These are phyloP conservation scores for Anthopleura sola DNA, from an alignment of 64 coral and sea anemone species.

Conservation along the genomic window DNA sequence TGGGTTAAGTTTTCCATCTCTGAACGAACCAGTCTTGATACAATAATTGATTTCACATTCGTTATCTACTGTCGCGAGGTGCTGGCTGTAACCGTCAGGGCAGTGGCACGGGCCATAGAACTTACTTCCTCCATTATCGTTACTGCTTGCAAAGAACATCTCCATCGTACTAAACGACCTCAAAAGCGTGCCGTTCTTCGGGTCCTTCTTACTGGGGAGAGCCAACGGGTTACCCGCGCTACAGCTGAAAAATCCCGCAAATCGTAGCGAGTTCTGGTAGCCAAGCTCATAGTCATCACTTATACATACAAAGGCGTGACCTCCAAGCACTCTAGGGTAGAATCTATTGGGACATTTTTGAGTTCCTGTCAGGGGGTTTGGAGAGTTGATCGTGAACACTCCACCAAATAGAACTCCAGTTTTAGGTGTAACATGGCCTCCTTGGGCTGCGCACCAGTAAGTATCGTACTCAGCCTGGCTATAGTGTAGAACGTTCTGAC, in stretches of 20 bases:
- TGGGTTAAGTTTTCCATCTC: neutral
- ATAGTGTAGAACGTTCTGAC: conserved; percentile 58
- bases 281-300: conserved; percentile 76
- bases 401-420: conserved; percentile 57
- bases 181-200: neutral
- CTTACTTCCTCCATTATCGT: neutral
- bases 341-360: conserved; percentile 67
- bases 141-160: neutral
- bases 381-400: conserved; percentile 35
- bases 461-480: conserved; percentile 57
- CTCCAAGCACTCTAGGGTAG: conserved; percentile 48
- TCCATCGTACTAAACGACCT: neutral
- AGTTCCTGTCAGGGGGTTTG: conserved; percentile 57
- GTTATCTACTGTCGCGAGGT: conserved; percentile 55
- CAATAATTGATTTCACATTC: conserved; percentile 78
- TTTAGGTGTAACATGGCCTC: neutral
- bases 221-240: conserved; percentile 70
- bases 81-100: conserved; percentile 45
- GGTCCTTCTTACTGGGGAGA: neutral
- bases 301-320: conserved; percentile 63
- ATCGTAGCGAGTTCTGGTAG: conserved; percentile 45
- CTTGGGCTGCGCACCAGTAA: conserved; percentile 58
- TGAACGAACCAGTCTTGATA: conserved; percentile 49
- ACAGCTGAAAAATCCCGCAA: conserved; percentile 81
- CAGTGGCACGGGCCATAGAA: conserved; percentile 23